Conservation (phyloP, 2,888 invertebrate species). For the Ophraella communa region DNA sequence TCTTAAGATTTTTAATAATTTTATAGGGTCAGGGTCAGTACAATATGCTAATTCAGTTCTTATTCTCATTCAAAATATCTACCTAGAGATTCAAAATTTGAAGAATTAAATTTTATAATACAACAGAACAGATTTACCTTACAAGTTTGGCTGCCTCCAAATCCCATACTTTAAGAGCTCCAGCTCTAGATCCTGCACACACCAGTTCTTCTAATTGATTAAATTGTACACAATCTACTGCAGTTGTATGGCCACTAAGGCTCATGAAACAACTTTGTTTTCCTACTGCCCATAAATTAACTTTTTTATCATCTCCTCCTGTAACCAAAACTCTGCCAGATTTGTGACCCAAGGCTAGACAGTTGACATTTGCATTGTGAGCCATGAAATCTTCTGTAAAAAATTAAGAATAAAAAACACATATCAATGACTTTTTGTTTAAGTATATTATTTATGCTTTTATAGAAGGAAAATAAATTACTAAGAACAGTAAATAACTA, state of each 20-base stretch:
- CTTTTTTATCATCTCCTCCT: constrained; percentile 96
- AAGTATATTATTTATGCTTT: too few species aligned
- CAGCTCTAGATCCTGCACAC: constrained; percentile 92
- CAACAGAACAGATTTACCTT: neutral
- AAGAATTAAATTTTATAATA: neutral
- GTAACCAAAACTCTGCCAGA: constrained; percentile 90
- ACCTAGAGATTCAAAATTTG: too few species aligned
- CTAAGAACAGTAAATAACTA: too few species aligned
- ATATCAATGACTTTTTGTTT: too few species aligned
- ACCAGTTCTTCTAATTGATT: constrained; percentile 94
- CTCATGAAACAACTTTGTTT: constrained; percentile 96
- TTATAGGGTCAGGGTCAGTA: too few species aligned
- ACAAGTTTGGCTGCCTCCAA: constrained; percentile 81
- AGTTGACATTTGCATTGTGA: constrained; percentile 86
- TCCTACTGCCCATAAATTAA: constrained; percentile 96
- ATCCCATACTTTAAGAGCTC: constrained; percentile 76
- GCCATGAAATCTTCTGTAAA: constrained; percentile 85
- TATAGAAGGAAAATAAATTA: too few species aligned
- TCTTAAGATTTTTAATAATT: too few species aligned
- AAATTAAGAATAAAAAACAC: constrained; percentile 4
- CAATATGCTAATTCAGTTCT: too few species aligned
- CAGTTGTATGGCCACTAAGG: constrained; percentile 90
- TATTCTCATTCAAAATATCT: too few species aligned
- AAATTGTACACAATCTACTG: constrained; percentile 94
- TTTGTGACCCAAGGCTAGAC: constrained; percentile 87